Base-by-base conservation (phyloP, 2,888 invertebrate species). In the Volucella inanis region DNA sequence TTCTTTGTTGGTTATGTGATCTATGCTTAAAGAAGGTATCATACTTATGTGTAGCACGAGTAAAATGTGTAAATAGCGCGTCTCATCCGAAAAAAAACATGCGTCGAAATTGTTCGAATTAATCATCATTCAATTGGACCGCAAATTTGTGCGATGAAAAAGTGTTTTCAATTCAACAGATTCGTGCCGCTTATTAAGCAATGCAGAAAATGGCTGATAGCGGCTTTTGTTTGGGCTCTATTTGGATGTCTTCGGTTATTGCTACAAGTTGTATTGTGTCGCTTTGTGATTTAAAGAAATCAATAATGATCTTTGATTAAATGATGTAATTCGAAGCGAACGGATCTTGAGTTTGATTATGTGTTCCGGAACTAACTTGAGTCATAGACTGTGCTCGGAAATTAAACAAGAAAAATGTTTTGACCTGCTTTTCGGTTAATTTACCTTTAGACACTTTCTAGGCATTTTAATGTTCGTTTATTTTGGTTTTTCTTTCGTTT, bases 101-200 rank as follows among this genome's bases (percentile, higher is more conserved):
- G 22, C 64, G 41, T 64, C 41, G 18, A 74, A 65, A 74, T 65
- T 64, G 62, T 62, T 68, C 61, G 61, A 77, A 47, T 52, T 55
- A 43, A 64, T 70, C 52, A 62, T 55, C 41, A 22, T n/a, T n/a
- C n/a, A 47, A 70, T 49, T 67, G 54, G 47, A 38, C 49, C 62
- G 41, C 43, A 52, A 52, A 70, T 41, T 41, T 22, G 14, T 55
- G 31, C 31, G 31, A 31, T 62, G 55, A 70, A 54, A 55, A 77
- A 61, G 52, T 38, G 14, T 50, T 41, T 57, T 62, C 31, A 31
- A 31, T 6, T 72, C 54, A 12, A 49, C 64, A 15, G 49, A 65
- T 65, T 74, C 64, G 74, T 55, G 14, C 18, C 65, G 72, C 65
- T 72, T 67, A 67, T 72, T 78, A 65, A 57, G 49, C 78, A 52